These are phyloP conservation scores for Enteromius thamalakanensis DNA, from an alignment of 2,797 vertebrate genomes.

Conservation along the genomic window DNA sequence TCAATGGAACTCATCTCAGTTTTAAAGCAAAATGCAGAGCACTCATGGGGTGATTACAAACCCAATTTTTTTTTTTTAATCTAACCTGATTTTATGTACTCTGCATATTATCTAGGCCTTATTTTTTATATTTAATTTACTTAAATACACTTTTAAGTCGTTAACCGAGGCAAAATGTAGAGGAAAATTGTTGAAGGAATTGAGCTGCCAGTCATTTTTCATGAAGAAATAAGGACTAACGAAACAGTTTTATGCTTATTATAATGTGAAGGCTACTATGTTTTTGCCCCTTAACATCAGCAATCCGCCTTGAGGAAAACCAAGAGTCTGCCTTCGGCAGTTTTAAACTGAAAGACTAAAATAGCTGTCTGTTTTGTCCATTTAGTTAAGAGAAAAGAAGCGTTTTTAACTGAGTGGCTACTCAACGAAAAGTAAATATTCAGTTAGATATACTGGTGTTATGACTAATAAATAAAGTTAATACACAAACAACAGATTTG, in stretches of 20 bases:
- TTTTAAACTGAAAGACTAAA: not conserved
- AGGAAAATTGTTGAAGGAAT: not conserved
- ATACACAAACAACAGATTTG: slow-evolving; percentile 2
- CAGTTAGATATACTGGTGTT: not conserved
- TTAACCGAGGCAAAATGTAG: not conserved
- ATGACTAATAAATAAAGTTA: not conserved
- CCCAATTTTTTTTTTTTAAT: not conserved
- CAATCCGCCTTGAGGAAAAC: not conserved
- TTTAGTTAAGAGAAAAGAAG: not conserved
- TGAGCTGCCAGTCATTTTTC: not conserved
- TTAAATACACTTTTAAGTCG: not conserved
- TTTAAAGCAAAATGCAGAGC: not conserved
- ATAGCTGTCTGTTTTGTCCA: not conserved
- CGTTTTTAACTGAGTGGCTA: too few species aligned
- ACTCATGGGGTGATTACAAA: not conserved
- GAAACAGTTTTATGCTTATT: not conserved
- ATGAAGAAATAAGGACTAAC: not conserved
- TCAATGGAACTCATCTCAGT: not conserved
- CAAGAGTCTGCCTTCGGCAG: not conserved
- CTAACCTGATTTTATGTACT: not conserved
- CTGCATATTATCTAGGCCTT: not conserved
- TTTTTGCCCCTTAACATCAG: not conserved
- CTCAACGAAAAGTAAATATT: not conserved
- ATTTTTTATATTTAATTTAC: not conserved
- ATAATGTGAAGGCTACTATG: not conserved